phyloP scores from a whole-genome alignment of 2,797 vertebrate genomes.

The Diglossa cyanea region DNA sequence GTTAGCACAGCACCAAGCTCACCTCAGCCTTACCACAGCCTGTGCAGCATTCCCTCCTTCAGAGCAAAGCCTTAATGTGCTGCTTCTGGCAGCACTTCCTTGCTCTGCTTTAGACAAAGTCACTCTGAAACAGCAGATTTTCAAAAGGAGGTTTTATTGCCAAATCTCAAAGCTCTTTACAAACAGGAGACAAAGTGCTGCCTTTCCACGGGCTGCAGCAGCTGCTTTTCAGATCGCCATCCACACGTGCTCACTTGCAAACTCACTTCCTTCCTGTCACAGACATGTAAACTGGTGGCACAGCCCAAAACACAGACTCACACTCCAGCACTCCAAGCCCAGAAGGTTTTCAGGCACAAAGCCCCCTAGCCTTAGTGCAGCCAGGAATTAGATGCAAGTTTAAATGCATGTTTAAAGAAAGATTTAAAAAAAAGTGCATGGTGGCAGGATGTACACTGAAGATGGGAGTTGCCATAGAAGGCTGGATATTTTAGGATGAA shows the following conservation, averaged over 20 bases:
- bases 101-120: slow-evolving; percentile 25
- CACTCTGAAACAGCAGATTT: slow-evolving; percentile 17
- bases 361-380: not conserved
- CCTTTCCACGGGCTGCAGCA: not conserved
- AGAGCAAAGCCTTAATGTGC: not conserved
- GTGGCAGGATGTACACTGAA: not conserved
- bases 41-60: not conserved
- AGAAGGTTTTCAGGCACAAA: not conserved
- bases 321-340: not conserved
- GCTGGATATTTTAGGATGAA: not conserved
- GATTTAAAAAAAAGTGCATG: not conserved
- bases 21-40: not conserved
- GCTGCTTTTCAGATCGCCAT: slow-evolving; percentile 26
- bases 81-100: not conserved
- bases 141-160: slow-evolving; percentile 72
- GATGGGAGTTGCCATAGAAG: not conserved
- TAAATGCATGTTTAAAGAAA: not conserved
- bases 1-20: not conserved
- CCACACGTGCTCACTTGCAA: slow-evolving; percentile 29
- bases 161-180: slow-evolving; percentile 65
- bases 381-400: not conserved
- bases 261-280: slow-evolving; percentile 60
- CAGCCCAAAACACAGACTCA: not conserved
- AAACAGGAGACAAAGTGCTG: slow-evolving; percentile 55
- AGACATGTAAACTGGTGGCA: slow-evolving; percentile 27